A percentile compares a stretch with the other conserved stretches of the same genome.
phyloP scores from a whole-genome alignment of 2,797 vertebrate species.

The Pipistrellus pipistrellus region DNA sequence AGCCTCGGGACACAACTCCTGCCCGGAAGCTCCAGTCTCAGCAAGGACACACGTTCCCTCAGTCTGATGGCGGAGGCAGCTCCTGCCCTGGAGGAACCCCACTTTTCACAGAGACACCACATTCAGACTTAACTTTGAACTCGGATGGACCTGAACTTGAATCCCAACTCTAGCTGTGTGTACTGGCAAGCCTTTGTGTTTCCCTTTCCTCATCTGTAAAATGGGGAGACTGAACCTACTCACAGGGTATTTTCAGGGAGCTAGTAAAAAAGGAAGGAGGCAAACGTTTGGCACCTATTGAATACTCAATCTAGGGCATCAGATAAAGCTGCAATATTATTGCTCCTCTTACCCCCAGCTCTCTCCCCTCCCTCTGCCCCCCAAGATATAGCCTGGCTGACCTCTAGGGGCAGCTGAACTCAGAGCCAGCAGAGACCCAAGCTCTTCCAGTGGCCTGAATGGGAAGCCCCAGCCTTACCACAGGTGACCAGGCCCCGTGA shows the following conservation, averaged over 20 bases:
- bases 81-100: not conserved
- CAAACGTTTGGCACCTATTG: not conserved
- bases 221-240: not conserved
- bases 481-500: constrained; percentile 53
- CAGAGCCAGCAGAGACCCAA: not conserved
- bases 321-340: not conserved
- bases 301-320: not conserved
- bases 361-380: not conserved
- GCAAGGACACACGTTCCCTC: not conserved
- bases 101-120: not conserved
- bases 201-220: not conserved
- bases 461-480: constrained; percentile 74
- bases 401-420: not conserved
- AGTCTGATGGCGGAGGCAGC: not conserved
- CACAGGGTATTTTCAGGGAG: not conserved
- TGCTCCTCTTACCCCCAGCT: not conserved
- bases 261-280: not conserved
- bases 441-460: not conserved
- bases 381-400: not conserved
- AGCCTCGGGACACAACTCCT: not conserved
- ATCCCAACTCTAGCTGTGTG: not conserved
- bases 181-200: not conserved
- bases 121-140: not conserved
- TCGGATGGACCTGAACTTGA: not conserved
- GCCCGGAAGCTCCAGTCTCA: not conserved